Evolutionary conservation across 2,888 invertebrate species (phyloP).

Genomic region (Trachelus iudaicus): DNA sequence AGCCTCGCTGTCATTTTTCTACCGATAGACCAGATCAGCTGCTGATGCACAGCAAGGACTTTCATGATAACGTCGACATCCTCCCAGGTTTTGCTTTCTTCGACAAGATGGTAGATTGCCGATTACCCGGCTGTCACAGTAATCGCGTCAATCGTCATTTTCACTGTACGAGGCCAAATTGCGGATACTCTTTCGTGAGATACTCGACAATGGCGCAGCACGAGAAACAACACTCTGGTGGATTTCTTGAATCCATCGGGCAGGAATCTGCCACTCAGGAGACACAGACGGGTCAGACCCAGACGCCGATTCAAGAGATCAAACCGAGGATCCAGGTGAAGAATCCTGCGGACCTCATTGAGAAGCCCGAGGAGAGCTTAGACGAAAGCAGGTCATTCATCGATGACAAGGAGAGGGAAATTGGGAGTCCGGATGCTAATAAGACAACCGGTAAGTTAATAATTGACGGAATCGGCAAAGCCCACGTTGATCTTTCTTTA

Average conservation of each 20-base stretch:
- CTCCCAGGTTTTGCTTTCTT: slow-evolving; percentile 89
- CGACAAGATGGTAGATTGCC: slow-evolving; percentile 78
- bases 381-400: slow-evolving; percentile 47
- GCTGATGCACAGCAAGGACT: slow-evolving; percentile 86
- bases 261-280: slow-evolving; percentile 39
- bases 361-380: slow-evolving; percentile 49
- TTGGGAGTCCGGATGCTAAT: slow-evolving; percentile 53
- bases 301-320: slow-evolving; percentile 37
- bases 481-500: background rate
- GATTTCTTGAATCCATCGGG: slow-evolving; percentile 28
- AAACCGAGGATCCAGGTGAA: slow-evolving; percentile 63
- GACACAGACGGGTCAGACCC: slow-evolving; percentile 16
- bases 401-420: slow-evolving; percentile 54
- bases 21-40: slow-evolving; percentile 83
- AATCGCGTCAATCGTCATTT: slow-evolving; percentile 80
- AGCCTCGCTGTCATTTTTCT: slow-evolving; percentile 83
- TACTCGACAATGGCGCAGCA: slow-evolving; percentile 81
- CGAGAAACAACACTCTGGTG: slow-evolving; percentile 73
- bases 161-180: slow-evolving; percentile 78
- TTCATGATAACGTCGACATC: slow-evolving; percentile 85
- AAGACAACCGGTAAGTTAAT: slow-evolving; percentile 58
- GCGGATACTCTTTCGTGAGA: slow-evolving; percentile 79
- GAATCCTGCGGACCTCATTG: slow-evolving; percentile 60
- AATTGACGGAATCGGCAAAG: background rate
- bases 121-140: slow-evolving; percentile 74